Base-by-base conservation (phyloP, 2,888 invertebrate genomes). In the Herminia tarsipennalis region DNA sequence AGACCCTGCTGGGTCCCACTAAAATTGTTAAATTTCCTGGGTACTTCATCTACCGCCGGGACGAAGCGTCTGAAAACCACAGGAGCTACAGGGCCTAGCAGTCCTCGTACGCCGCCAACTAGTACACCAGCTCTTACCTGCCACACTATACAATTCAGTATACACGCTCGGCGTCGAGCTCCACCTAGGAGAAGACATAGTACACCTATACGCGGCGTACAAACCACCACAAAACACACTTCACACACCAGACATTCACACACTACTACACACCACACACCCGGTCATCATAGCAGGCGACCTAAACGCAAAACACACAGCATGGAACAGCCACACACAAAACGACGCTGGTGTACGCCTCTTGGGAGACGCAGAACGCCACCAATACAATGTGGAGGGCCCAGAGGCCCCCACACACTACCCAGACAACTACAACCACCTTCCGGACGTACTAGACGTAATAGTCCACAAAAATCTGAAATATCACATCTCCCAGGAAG, bases 321-420 rank as follows among this genome's bases (percentile, higher is more conserved):
- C 12, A 5, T 37, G 37, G 37, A 37, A 38, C 22, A 21, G 29
- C 2, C 3, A 2, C 1, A 14, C 4, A 8, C 1, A 9, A 4
- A 10, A 32, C 27, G 2, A 2, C 6, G 2, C 5, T 1, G 25
- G 36, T 6, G n/a, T 4, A 6, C 17, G 13, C 2, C 8, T 24
- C 6, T n/a, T 6, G 3, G 1, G 10, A 5, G 18, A 29, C 18
- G 28, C 32, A 0, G 18, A 20, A 9, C 20, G 5, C 24, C 14
- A 4, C 13, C 29, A 18, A 2, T 30, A 28, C 14, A 3, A 4
- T 2, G 30, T 36, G 5, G 2, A 6, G 2, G 43, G 43, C 3
- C 36, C 43, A 5, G 29, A 36, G 2, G 29, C 8, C 0, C 43
- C 43, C 1, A 36, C 36, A 8, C 36, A 22, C 13, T 36, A 43